Evolutionary conservation across 1,140 invertebrate species (phyloP), one percentile per base, ranked within the genome.

Genomic region (Oppia nitens): DNA sequence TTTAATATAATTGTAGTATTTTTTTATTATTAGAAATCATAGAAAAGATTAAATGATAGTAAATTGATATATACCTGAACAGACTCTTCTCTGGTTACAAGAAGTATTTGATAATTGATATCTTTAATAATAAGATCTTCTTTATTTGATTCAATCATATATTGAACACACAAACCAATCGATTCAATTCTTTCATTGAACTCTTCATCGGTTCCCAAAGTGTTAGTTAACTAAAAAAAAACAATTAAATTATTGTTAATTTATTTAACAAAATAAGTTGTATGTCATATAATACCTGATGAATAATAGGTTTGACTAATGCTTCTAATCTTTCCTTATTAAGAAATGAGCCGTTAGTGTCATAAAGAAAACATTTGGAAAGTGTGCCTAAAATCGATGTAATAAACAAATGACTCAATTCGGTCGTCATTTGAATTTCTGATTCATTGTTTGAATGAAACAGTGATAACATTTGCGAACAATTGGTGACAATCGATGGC

Each of bases 91-190:
- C 85, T 78, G 0, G 87, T 87, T 72, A 93, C 94, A 48, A 93
- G 73, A 20, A 93, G 72, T 54, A 91, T 80, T 71, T 92, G 85
- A 71, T 90, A 87, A 67, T 91, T 87, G 2, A 94, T 72, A 64
- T 84, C 79, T 68, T 91, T 91, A 81, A 89, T 92, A 2, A 88
- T 68, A 0, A 82, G 78, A 68, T 93, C 88, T 66, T 93, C 89
- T 48, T 58, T 53, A 25, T 60, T 49, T 20, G 47, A 21, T 23
- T 54, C 27, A 20, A 61, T 58, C 20, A 6, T 79, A 79, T 17
- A 79, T 79, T 0, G 84, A 83, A n/a, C 82, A 78, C 14, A 83
- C 82, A 63, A 94, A 83, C 60, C 87, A 80, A 12, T 82, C 80
- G 53, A 93, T 76, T 67, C 85, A 87, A 0, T 84, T 48, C 84